Conservation (phyloP, 2,113 vertebrate species). For the Neoarius graeffei region DNA sequence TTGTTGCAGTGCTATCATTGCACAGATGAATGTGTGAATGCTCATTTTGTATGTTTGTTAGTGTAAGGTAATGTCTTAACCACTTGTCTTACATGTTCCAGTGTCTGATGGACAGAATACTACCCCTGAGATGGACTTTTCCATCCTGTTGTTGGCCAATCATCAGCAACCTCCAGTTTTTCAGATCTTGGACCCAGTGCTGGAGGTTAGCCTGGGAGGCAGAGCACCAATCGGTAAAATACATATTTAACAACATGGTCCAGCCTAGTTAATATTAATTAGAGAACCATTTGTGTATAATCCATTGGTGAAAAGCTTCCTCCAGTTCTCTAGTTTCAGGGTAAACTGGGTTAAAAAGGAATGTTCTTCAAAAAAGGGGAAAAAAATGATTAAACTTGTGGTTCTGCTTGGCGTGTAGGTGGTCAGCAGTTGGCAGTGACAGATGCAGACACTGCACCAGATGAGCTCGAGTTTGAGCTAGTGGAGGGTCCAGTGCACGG, state of each 20-base stretch:
- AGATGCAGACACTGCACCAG: constrained; percentile 76
- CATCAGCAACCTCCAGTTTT: constrained; percentile 81
- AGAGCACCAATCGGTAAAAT: constrained; percentile 82
- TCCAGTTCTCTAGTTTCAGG: background rate
- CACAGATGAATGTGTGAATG: background rate
- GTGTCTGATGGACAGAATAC: constrained; percentile 87
- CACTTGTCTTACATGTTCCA: constrained; percentile 57
- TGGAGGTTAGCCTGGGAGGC: constrained; percentile 85
- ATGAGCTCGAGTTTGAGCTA: constrained; percentile 90
- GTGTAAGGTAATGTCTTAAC: constrained; percentile 12
- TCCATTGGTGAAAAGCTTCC: background rate
- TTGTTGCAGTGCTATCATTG: background rate
- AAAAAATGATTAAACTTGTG: constrained; percentile 27
- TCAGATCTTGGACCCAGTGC: constrained; percentile 81
- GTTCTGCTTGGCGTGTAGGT: constrained; percentile 57
- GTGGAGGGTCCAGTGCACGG: constrained; percentile 83
- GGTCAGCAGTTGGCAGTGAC: constrained; percentile 81
- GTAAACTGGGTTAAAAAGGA: background rate
- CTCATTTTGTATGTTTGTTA: constrained; percentile 15
- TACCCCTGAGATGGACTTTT: constrained; percentile 86
- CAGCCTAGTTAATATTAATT: background rate
- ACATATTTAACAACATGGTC: background rate
- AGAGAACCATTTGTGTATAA: background rate
- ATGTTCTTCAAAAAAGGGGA: background rate
- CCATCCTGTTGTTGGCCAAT: constrained; percentile 81